These are phyloP conservation scores for Scaeva pyrastri DNA, from an alignment of 2,888 invertebrate species.

Conservation along the genomic window DNA sequence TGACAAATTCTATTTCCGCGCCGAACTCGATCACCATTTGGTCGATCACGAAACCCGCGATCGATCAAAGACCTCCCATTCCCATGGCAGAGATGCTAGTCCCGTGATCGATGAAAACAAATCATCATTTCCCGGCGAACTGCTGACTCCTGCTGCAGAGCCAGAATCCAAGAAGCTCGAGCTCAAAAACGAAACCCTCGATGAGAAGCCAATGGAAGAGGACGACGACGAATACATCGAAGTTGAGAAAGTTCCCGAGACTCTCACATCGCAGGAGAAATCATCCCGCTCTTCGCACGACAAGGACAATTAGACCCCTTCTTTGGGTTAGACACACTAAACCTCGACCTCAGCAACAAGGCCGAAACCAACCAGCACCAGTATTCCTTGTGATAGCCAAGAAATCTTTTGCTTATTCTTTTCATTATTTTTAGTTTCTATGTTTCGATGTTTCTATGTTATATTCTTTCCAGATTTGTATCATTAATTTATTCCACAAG, in stretches of 20 bases:
- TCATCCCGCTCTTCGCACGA: slow-evolving; percentile 25
- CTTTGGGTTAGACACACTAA: slow-evolving; percentile 13
- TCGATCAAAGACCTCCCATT: slow-evolving; percentile 27
- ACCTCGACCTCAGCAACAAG: too few species aligned
- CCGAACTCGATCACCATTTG: slow-evolving; percentile 95
- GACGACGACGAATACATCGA: slow-evolving; percentile 84
- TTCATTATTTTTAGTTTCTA: too few species aligned
- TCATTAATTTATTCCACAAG: slow-evolving; percentile 71
- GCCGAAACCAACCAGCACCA: slow-evolving; percentile 57
- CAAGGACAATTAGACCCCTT: slow-evolving; percentile 40
- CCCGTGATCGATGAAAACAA: slow-evolving; percentile 50
- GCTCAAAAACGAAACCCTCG: slow-evolving; percentile 44
- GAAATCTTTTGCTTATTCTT: slow-evolving; percentile 51
- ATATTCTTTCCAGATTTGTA: slow-evolving; percentile 63
- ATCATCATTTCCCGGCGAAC: slow-evolving; percentile 33
- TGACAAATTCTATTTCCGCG: slow-evolving; percentile 94
- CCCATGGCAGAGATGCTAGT: slow-evolving; percentile 13
- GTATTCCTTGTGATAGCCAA: slow-evolving; percentile 75
- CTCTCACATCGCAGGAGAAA: slow-evolving; percentile 61
- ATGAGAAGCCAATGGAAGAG: slow-evolving; percentile 49
- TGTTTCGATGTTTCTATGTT: slow-evolving; percentile 19
- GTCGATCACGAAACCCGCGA: slow-evolving; percentile 85
- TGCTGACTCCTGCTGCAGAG: background rate
- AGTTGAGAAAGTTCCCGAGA: slow-evolving; percentile 82
- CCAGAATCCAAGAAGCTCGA: slow-evolving; percentile 38